phyloP scores from a whole-genome alignment of 2,797 vertebrate genomes.

The Sebastolobus altivelis region DNA sequence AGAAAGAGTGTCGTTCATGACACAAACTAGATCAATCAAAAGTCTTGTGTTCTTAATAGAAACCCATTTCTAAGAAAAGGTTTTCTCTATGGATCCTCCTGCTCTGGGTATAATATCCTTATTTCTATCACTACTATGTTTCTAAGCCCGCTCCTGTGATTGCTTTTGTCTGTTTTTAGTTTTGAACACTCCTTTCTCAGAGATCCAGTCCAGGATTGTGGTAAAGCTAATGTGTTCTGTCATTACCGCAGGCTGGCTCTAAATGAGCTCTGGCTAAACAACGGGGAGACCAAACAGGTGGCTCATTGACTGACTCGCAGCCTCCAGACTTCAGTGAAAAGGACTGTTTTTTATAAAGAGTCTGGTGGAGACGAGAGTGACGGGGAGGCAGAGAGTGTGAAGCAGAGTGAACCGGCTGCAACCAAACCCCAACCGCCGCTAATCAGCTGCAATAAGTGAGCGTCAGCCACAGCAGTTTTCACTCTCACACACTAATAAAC shows the following conservation, averaged over 20 bases:
- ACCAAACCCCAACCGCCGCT: constrained; percentile 57
- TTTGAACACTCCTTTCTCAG: background rate
- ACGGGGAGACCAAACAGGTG: constrained; percentile 47
- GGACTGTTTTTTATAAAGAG: background rate
- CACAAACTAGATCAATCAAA: no score
- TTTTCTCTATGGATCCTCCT: background rate
- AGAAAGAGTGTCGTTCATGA: no score
- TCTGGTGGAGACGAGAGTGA: constrained; percentile 9
- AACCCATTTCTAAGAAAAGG: no score
- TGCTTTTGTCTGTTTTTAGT: background rate
- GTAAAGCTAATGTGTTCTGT: constrained; percentile 31
- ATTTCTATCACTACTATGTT: background rate
- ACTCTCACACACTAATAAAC: constrained; percentile 11
- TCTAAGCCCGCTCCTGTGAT: background rate
- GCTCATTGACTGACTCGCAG: constrained; percentile 33
- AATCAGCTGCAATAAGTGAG: constrained; percentile 59
- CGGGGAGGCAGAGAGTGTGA: constrained; percentile 9
- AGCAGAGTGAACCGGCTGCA: constrained; percentile 22
- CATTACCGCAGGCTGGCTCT: constrained; percentile 24
- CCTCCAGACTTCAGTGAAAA: constrained; percentile 28
- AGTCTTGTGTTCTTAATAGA: no score
- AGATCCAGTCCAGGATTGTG: constrained; percentile 1
- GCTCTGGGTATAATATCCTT: background rate
- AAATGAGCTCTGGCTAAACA: constrained; percentile 55
- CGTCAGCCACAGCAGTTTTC: constrained; percentile 34